Base-by-base conservation (phyloP, 2,797 vertebrate genomes). In the Rousettus madagascariensis region DNA sequence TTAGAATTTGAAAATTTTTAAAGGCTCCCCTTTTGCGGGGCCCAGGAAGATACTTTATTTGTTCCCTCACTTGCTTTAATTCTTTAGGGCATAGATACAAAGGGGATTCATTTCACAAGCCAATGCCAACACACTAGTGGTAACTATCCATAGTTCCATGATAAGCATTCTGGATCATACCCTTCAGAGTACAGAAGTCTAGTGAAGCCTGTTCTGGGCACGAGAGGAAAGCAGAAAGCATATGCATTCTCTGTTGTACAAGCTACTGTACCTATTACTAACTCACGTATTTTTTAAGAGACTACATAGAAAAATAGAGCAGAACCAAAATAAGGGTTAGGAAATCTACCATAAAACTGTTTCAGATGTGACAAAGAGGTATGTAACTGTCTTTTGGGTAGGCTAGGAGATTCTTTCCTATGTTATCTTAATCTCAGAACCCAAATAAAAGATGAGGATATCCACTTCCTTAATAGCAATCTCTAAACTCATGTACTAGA, bases 381-480 rank as follows among this genome's bases (percentile, higher is more conserved):
- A 36, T 26, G 2, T 61, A 43, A 33, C 77, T 90, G 33, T 69
- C 86, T 93, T 82, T 55, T 49, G 28, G 41, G 33, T 57, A 85
- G 69, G 69, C 51, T 46, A 61, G 46, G 36, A 85, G 63, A 68
- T 41, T 55, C 79, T 89, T 80, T 84, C 22, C 84, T 38, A 24
- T 43, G 69, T 83, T 87, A 41, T 77, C 91, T 63, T 75, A 68
- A 71, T 63, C 68, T 92, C 51, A 95, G 59, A 84, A 80, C 38
- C n/a, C 71, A 95, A 86, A 75, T 43, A 59, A 57, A 96, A 75
- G 49, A 43, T 33, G 65, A 69, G 13, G 28, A 77, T 12, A 59
- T 12, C 26, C 28, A 71, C 15, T 72, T 22, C 69, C 65, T 83
- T 30, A 22, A 77, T 3, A 85, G 41, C 7, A 59, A n/a, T 49